Evolutionary conservation across 2,888 invertebrate genomes (phyloP).

Genomic region (Papilio protenor): DNA sequence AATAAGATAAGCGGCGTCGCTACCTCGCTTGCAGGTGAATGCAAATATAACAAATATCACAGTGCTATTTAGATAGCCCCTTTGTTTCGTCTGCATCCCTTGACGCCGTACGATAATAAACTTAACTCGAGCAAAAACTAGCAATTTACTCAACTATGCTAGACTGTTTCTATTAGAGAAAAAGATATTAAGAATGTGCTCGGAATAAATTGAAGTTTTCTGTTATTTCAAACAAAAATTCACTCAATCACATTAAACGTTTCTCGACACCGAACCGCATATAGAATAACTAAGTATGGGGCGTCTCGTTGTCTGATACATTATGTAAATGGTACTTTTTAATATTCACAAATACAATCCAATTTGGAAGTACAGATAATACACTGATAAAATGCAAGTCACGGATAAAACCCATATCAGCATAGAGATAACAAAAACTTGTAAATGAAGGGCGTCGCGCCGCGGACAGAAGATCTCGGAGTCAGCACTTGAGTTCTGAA

Average conservation of each 20-base stretch:
- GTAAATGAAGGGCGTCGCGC: constrained; percentile 64
- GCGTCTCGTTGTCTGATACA: constrained; percentile 71
- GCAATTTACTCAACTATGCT: constrained; percentile 37
- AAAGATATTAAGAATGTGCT: constrained; percentile 38
- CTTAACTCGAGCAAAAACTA: constrained; percentile 44
- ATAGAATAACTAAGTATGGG: constrained; percentile 56
- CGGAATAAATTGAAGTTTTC: constrained; percentile 28
- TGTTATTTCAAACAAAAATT: constrained; percentile 31
- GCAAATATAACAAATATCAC: constrained; percentile 60
- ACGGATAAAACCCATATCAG: constrained; percentile 72
- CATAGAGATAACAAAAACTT: constrained; percentile 74
- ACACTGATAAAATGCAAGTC: constrained; percentile 70
- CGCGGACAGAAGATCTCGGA: constrained; percentile 52
- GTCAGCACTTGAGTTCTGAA: constrained; percentile 57
- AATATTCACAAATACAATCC: constrained; percentile 63
- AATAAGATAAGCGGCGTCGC: constrained; percentile 58
- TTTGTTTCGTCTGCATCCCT: constrained; percentile 60
- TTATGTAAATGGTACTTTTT: constrained; percentile 70
- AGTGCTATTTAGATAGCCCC: constrained; percentile 54
- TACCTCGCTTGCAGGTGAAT: constrained; percentile 66
- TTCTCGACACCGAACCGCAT: constrained; percentile 49
- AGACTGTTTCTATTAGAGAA: constrained; percentile 26
- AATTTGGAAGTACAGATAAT: constrained; percentile 56
- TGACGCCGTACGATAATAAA: constrained; percentile 46
- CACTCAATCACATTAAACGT: constrained; percentile 37